phyloP scores from a whole-genome alignment of 2,113 vertebrate genomes.

The Myxocyprinus asiaticus region DNA sequence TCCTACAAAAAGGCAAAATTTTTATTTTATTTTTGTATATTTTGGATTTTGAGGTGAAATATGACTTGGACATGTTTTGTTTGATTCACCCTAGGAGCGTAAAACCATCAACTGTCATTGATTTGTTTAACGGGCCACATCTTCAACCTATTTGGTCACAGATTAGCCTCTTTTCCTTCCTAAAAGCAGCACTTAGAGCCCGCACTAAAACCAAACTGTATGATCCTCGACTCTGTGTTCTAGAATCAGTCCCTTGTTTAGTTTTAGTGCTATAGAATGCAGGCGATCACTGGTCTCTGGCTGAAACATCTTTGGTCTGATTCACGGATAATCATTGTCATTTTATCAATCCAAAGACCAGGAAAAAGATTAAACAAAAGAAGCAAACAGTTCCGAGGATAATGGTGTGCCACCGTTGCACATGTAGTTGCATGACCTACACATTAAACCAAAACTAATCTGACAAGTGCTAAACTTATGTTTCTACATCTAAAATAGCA shows the following conservation, averaged over 20 bases:
- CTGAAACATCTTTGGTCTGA: constrained; percentile 64
- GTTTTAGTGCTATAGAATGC: no score
- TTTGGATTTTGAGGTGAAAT: no score
- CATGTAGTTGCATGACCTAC: constrained; percentile 57
- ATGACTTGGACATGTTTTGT: no score
- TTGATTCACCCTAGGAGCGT: no score
- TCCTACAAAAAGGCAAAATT: no score
- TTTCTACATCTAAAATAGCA: constrained; percentile 67
- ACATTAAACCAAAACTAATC: constrained; percentile 66
- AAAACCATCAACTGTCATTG: constrained; percentile 61
- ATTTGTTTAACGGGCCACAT: constrained; percentile 45
- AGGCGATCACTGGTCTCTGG: constrained; percentile 15
- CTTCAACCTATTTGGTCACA: constrained; percentile 62
- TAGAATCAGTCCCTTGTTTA: no score
- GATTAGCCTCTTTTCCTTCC: constrained; percentile 48
- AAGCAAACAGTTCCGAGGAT: constrained; percentile 84
- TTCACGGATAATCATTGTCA: constrained; percentile 57
- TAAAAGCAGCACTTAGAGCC: no score
- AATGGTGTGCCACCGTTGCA: constrained; percentile 79
- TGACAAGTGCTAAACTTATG: constrained; percentile 78
- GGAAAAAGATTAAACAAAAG: neutral
- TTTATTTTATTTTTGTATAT: no score
- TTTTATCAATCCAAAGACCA: constrained; percentile 54
- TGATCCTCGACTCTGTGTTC: no score
- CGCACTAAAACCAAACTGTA: no score